Base-by-base conservation (phyloP, 2,888 invertebrate species). In the Chydorus sphaericus region DNA sequence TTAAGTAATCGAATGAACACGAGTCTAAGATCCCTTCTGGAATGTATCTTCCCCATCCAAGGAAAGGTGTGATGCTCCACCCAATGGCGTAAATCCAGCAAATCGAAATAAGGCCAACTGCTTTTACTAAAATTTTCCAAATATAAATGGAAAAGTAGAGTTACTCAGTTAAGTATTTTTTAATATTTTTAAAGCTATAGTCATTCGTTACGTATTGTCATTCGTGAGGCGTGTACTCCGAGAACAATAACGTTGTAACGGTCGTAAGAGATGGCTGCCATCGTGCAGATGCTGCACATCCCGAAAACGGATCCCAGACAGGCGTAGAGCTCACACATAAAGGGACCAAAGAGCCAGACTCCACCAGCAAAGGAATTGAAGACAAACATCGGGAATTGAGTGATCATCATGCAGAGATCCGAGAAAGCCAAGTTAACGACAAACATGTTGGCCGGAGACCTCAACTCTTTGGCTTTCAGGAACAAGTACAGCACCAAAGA, bases 351-450 rank as follows among this genome's bases (percentile, higher is more conserved):
- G 0, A 67, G 65, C 70, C 70, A 70, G 11, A 63, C 64, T 53
- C 64, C 66, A 1, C 55, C 55, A 52, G 68, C 66, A 60, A 70
- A 69, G 4, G 69, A 68, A 57, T 68, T 70, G 55, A 68, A 64
- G 14, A 66, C 62, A 33, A 67, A 69, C 60, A 69, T 68, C 23
- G 66, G 63, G 58, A 62, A 62, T 60, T 55, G 55, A 62, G 74
- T 71, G 64, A 81, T 73, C 89, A 91, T 91, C 84, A 91, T 90
- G 61, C 83, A 76, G 67, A 91, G 86, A 68, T 91, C 90, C 55
- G 89, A 88, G 70, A 93, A 81, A 33, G 92, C 92, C 66, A 93
- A 77, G 73, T 93, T 93, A 58, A 92, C 82, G 58, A 93, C 85
- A 63, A 92, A 76, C 64, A 93, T 76, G 70, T 93, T 93, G 61